Evolutionary conservation across 2,888 invertebrate genomes (phyloP).

Genomic region (Sesamia inferens): DNA sequence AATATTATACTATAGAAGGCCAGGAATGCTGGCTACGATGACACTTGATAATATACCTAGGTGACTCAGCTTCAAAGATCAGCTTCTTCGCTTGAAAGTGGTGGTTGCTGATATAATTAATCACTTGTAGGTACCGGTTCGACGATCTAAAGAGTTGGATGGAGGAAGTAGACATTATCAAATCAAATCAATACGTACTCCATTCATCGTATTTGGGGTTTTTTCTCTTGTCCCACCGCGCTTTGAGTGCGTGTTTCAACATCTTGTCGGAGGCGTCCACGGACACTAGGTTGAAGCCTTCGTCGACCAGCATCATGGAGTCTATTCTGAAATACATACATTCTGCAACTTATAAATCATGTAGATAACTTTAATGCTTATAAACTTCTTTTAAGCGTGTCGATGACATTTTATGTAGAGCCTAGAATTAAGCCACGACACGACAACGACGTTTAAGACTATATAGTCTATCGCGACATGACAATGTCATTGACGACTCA

Average conservation of each 20-base stretch:
- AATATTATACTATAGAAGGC: neutral
- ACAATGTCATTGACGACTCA: too few relatives aligned
- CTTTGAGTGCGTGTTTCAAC: conserved; percentile 96
- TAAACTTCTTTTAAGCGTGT: neutral
- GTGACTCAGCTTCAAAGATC: too few relatives aligned
- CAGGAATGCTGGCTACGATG: too few relatives aligned
- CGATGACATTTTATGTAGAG: neutral
- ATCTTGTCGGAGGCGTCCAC: conserved; percentile 98
- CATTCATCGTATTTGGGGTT: conserved; percentile 95
- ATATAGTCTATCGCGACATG: too few relatives aligned
- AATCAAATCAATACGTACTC: conserved; percentile 90
- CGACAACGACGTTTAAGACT: too few relatives aligned
- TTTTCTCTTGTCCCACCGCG: conserved; percentile 95
- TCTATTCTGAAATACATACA: conserved; percentile 91
- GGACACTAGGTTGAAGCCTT: conserved; percentile 96
- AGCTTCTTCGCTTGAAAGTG: too few relatives aligned
- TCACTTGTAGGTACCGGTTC: too few relatives aligned
- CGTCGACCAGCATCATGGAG: conserved; percentile 96
- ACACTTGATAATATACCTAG: too few relatives aligned
- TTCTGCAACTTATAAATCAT: neutral
- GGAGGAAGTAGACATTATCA: too few relatives aligned
- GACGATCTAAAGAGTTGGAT: too few relatives aligned
- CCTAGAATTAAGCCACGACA: too few relatives aligned
- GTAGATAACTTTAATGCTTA: neutral
- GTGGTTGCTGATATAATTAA: too few relatives aligned